Conservation (phyloP, 2,113 vertebrate genomes). For the Drymodes brunneopygia region DNA sequence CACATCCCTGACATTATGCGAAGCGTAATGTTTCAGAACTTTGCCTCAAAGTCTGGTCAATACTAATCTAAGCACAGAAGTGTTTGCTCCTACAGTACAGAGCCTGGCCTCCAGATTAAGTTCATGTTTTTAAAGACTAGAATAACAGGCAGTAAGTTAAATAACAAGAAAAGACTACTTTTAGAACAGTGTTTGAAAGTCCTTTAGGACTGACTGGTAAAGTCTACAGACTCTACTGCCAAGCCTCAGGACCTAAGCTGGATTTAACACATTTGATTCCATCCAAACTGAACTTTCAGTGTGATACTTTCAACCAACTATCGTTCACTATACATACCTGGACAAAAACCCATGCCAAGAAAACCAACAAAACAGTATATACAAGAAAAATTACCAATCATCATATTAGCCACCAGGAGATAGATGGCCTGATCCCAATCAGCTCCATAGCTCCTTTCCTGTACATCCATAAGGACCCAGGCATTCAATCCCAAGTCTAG, state of each 20-base stretch:
- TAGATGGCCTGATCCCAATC: neutral
- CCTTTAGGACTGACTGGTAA: neutral
- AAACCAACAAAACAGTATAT: neutral
- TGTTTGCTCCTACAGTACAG: neutral
- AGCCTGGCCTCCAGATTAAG: neutral
- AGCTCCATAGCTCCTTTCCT: neutral
- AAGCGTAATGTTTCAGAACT: neutral
- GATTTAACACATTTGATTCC: neutral
- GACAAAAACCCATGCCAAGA: neutral
- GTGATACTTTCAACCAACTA: neutral
- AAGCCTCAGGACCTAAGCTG: neutral
- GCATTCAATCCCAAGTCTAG: neutral
- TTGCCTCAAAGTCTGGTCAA: neutral
- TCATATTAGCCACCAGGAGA: neutral
- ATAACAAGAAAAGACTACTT: neutral
- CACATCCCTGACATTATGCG: rapidly evolving
- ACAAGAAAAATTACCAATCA: neutral
- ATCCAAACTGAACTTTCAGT: neutral
- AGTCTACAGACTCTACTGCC: neutral
- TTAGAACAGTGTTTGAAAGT: neutral
- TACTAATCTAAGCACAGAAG: neutral
- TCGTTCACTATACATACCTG: neutral
- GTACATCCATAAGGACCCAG: neutral
- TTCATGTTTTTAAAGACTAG: neutral
- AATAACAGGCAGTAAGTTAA: neutral